Evolutionary conservation across 23 tunicate species (phyloP).

Genomic region (Ascidia mentula): DNA sequence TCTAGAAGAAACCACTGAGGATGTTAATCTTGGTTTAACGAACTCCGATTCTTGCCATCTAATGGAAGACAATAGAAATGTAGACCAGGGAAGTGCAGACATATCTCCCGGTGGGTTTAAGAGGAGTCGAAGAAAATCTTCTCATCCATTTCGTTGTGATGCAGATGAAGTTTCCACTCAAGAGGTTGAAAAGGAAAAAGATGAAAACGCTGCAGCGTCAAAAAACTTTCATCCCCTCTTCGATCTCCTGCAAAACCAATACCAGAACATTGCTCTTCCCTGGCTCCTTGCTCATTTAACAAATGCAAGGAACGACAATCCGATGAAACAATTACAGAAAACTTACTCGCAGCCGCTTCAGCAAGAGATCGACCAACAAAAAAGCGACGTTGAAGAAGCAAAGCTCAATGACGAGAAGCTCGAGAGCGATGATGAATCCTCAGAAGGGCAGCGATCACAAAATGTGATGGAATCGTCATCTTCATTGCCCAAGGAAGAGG

Average conservation of each 20-base stretch:
- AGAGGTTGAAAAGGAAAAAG: neutral
- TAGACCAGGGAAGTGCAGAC: neutral
- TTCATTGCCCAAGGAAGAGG: neutral
- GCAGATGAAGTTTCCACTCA: too few relatives aligned
- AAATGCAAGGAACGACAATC: neutral
- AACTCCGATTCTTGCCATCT: neutral
- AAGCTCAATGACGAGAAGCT: neutral
- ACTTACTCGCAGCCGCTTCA: neutral
- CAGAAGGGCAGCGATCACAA: neutral
- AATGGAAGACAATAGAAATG: too few relatives aligned
- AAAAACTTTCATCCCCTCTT: neutral
- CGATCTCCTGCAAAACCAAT: constrained; percentile 27
- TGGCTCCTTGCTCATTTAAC: constrained; percentile 39
- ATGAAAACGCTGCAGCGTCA: neutral
- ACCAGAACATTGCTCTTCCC: constrained; percentile 26
- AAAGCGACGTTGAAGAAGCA: neutral
- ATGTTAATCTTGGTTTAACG: neutral
- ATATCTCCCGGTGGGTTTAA: neutral
- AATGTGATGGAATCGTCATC: neutral
- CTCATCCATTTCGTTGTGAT: neutral
- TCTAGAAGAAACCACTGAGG: neutral
- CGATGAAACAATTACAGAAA: neutral
- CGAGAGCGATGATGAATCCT: neutral
- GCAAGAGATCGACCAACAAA: neutral
- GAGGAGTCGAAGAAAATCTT: constrained; percentile 17